Base-by-base conservation (phyloP, 2,113 vertebrate species). In the Lutjanus erythropterus region DNA sequence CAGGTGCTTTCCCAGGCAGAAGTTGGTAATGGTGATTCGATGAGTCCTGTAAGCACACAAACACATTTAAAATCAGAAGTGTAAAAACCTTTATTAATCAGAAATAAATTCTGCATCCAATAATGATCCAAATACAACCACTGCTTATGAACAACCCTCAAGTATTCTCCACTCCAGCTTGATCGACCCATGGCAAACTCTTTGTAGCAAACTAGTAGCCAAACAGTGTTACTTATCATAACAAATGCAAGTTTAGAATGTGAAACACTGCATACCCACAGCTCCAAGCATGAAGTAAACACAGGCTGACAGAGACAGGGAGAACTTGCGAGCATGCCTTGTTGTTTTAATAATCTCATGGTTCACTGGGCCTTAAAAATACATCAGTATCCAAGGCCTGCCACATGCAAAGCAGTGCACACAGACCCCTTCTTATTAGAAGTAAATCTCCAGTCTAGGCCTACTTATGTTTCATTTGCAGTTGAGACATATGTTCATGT, bases 1-100 rank as follows among this genome's bases (percentile, higher is more conserved):
- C 23, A 99, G 95, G 93, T 99, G 98, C 91, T 99, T 99, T 60
- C 98, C 98, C 6, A 99, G 96, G 93, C 98, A 99, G 95, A 99
- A 99, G 94, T 99, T 99, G 35, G 98, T 99, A 90, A 99, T 97
- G 72, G 98, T 99, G 93, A 99, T 99, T 73, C 98, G 90, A 71
- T 99, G 98, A 47, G 98, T 99, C 92, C 98, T 99, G 62, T 0
- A 55, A 71, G 14, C 47, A 84, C 27, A 88, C 35, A 73, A 35
- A 81, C 64, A 75, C 3, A 44, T 6, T 3, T 16, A 10, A 27
- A 2, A 11, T 19, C 9, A 1, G 10, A 58, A 9, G 7, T 35
- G 33, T 10, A 39, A 39, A 37, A 1, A 42, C 41, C 25, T 50
- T 41, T 78, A 1, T 42, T 14, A 27, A 62, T 56, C 25, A n/a